Evolutionary conservation across 2,888 invertebrate species (phyloP).

Genomic region (Idaea straminata): DNA sequence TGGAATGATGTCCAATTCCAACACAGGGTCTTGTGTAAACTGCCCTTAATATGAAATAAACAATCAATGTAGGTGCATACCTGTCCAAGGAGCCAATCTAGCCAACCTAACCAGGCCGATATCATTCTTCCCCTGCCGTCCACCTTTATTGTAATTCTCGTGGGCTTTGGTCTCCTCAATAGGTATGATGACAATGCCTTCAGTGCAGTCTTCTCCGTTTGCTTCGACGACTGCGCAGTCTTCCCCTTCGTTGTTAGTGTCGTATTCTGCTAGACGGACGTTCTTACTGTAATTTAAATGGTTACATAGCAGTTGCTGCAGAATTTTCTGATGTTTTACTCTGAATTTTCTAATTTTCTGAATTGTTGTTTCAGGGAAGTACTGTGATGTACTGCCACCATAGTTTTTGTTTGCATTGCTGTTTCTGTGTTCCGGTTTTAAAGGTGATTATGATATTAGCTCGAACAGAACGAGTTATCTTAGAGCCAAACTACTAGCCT

Average conservation of each 20-base stretch:
- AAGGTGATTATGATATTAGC: too few species aligned
- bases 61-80: constrained; percentile 35
- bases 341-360: too few species aligned
- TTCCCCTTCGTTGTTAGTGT: constrained; percentile 45
- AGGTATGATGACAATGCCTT: constrained; percentile 51
- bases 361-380: too few species aligned
- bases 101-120: constrained; percentile 70
- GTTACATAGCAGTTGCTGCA: background rate
- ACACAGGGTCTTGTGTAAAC: too few species aligned
- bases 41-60: background rate
- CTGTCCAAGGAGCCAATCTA: constrained; percentile 56
- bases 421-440: too few species aligned
- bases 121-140: constrained; percentile 48
- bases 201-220: constrained; percentile 60
- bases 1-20: too few species aligned
- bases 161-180: constrained; percentile 62
- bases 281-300: constrained; percentile 32
- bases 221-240: constrained; percentile 58
- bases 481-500: background rate
- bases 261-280: constrained; percentile 70
- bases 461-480: background rate
- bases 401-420: too few species aligned
- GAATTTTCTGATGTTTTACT: constrained; percentile 10
- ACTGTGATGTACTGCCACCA: too few species aligned
- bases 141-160: constrained; percentile 50